Percentiles rank a stretch among this genome's conserved stretches.
Conservation (phyloP, 2,797 vertebrate genomes). For the Hippocampus kuda region DNA sequence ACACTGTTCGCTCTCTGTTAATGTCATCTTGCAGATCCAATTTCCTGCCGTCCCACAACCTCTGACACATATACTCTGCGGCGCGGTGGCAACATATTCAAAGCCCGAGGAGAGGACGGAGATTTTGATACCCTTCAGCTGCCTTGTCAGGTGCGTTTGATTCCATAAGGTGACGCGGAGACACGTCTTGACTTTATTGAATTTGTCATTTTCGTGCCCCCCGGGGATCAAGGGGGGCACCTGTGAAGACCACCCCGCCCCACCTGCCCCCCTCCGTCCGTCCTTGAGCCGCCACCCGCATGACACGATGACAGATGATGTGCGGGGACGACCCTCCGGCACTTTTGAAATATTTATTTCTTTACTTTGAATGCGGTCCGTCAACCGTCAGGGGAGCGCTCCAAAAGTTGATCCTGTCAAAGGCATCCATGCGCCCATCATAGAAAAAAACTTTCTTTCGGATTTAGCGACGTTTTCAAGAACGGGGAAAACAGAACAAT, state of each 20-base stretch:
- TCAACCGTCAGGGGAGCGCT: constrained; percentile 43
- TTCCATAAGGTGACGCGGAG: constrained; percentile 55
- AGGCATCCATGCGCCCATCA: constrained; percentile 28
- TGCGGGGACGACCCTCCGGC: constrained; percentile 49
- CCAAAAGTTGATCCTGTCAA: constrained; percentile 54
- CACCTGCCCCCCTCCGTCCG: constrained; percentile 19
- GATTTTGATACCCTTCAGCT: constrained; percentile 63
- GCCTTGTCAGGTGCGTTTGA: constrained; percentile 58
- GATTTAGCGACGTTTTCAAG: neutral
- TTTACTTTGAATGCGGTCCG: constrained; percentile 34
- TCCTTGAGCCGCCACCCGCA: constrained; percentile 44
- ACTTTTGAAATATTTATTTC: constrained; percentile 32
- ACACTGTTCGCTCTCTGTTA: constrained; percentile 70
- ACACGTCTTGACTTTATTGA: constrained; percentile 70
- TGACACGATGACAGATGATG: constrained; percentile 62
- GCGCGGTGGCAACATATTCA: constrained; percentile 49
- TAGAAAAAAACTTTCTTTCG: constrained; percentile 11
- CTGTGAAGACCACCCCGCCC: constrained; percentile 47
- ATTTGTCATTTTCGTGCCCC: constrained; percentile 74
- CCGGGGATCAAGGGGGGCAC: constrained; percentile 58
- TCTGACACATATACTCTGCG: constrained; percentile 52
- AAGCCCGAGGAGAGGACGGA: constrained; percentile 17
- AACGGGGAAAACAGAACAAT: neutral
- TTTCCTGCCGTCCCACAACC: constrained; percentile 77
- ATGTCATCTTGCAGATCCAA: constrained; percentile 82